Evolutionary conservation across 37 sponge, comb jelly and placozoan species (phyloP), one percentile per base, ranked within the genome.

Genomic region (Corticium candelabrum): DNA sequence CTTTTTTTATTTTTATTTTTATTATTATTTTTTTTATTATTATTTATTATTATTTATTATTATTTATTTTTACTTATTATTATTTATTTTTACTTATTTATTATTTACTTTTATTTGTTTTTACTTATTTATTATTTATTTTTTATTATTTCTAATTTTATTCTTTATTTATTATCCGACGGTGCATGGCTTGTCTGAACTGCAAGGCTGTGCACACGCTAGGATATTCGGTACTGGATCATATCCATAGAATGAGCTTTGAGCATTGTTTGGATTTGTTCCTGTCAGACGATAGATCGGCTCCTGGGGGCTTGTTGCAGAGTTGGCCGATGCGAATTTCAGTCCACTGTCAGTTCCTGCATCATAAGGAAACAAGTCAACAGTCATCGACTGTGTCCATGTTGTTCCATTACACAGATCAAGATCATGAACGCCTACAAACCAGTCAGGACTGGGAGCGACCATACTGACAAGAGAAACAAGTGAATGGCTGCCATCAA

Each of bases 371-470:
- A 70, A 70, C 32, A 33, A 33, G 5, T 70, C 73, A 29, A 7
- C n/a, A n/a, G 21, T n/a, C 5, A 4, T 5, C 5, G 5, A 7
- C 5, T 5, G n/a, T 32, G 73, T n/a, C n/a, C 73, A 70, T 32
- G 21, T 34, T 5, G 33, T 50, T 50, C n/a, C 73, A 32, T 4
- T n/a, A 29, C 73, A 70, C 5, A 70, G 35, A 7, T 4, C 29
- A 4, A n/a, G 34, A 15, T 70, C 73, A 5, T 32, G 29, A 33
- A 70, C 21, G n/a, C 73, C 73, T 7, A 70, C 73, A 32, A 70
- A 70, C 73, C 73, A 70, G 35, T 70, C 73, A 7, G 73, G 73
- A 7, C n/a, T n/a, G 5, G 73, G 73, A 7, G 73, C 73, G 34
- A 70, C 35, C 73, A 70, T 70, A 5, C n/a, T n/a, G n/a, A 70